Evolutionary conservation across 2,888 invertebrate genomes (phyloP), one percentile per base, ranked within the genome.

Genomic region (Dugesia japonica): DNA sequence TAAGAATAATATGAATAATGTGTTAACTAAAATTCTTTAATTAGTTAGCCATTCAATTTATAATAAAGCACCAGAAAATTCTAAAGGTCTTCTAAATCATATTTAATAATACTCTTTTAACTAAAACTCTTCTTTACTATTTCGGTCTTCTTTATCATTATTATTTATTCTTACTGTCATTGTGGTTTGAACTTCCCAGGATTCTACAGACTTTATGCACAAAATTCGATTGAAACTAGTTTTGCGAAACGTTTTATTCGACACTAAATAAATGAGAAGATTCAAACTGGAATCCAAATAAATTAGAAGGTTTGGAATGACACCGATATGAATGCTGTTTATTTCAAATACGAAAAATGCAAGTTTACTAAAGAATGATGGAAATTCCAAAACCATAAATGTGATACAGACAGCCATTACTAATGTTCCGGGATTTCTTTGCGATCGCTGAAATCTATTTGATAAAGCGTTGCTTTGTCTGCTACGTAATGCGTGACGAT

Each of bases 331-430:
- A 73, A 73, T n/a, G 73, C 26, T 73, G 38, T 17, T 38, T 9
- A 38, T 38, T 38, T 38, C 13, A 38, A 38, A 38, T 27, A 73
- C 23, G n/a, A 27, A 26, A 27, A 27, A 73, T 4, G 73, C 73
- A 26, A 73, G 73, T 27, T 73, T 73, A 73, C 73, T 73, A n/a
- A 73, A 73, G 28, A 73, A 73, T 23, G 73, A 26, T 13, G 73
- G 73, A n/a, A 73, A 27, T n/a, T 73, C 73, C 4, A 73, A 26
- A 7, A 73, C 28, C n/a, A 26, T 73, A 73, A 73, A 73, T 7
- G 73, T 28, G 73, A 26, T 27, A 26, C 73, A 73, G 28, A 73
- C 27, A 9, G 73, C 73, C 26, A 73, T 13, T 7, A 73, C 73
- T 27, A 73, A 27, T 20, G 27, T 20, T 26, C 73, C 73, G 9